phyloP scores from a whole-genome alignment of 2,113 vertebrate genomes.

The Petrocephalus zakoni region DNA sequence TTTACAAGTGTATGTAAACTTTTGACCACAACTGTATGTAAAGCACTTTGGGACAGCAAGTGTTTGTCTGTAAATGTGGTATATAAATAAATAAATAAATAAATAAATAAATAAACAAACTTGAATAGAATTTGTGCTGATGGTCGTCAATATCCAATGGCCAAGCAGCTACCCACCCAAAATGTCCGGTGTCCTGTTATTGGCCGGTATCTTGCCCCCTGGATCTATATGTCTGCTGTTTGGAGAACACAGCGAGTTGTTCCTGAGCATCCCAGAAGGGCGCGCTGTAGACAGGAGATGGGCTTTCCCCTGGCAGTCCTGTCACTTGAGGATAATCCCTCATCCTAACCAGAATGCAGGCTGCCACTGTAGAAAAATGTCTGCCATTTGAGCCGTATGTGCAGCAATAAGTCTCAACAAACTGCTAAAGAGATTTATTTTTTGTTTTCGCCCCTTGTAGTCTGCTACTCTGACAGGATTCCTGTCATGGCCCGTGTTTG shows the following conservation, averaged over 20 bases:
- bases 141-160: not conserved
- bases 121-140: not conserved
- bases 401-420: not conserved
- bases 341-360: not conserved
- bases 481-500: not conserved
- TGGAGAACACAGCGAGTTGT: not conserved
- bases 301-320: not conserved
- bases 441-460: not conserved
- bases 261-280: not conserved
- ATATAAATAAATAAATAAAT: too few relatives aligned
- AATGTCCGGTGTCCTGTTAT: not conserved
- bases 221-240: not conserved
- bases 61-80: too few relatives aligned
- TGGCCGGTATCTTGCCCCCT: not conserved
- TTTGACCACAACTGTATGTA: too few relatives aligned
- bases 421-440: not conserved
- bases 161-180: not conserved
- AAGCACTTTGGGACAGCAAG: too few relatives aligned
- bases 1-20: too few relatives aligned
- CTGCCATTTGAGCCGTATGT: not conserved
- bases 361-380: not conserved
- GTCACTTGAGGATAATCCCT: not conserved
- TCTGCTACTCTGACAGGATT: not conserved
- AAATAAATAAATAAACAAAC: too few relatives aligned
- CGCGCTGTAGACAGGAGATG: not conserved